phyloP scores from a whole-genome alignment of 2,797 vertebrate genomes.

The Sebastes minor region DNA sequence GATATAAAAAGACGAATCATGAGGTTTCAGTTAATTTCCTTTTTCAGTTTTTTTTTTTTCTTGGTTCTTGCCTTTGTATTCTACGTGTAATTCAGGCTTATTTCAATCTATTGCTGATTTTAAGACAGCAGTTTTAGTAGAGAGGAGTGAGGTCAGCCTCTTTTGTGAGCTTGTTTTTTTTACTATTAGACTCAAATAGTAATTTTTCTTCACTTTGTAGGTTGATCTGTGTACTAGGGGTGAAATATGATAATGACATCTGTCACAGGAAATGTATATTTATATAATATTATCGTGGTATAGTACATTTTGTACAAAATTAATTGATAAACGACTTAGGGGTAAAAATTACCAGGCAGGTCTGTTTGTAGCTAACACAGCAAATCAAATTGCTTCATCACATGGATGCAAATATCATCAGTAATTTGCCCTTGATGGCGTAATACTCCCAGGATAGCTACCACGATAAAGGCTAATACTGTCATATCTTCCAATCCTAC shows the following conservation, averaged over 20 bases:
- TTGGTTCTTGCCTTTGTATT: neutral
- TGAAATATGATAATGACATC: neutral
- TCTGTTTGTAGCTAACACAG: neutral
- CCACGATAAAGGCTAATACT: neutral
- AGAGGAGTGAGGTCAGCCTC: neutral
- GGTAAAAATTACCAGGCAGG: neutral
- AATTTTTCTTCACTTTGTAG: neutral
- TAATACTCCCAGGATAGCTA: neutral
- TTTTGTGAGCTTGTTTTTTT: neutral
- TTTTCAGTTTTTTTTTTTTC: neutral
- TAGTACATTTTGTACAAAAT: too few species aligned
- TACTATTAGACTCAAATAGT: neutral
- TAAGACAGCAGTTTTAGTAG: neutral
- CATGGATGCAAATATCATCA: neutral
- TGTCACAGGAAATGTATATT: neutral
- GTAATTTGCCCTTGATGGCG: neutral
- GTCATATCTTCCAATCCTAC: neutral
- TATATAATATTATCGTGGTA: neutral
- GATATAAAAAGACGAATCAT: slow-evolving; percentile 19
- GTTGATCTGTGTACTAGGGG: neutral
- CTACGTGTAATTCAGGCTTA: neutral
- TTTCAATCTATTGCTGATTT: neutral
- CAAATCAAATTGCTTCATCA: neutral
- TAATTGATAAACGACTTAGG: too few species aligned
- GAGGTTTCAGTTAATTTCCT: neutral